Evolutionary conservation across 2,797 vertebrate genomes (phyloP).

Genomic region (Acanthopagrus latus): DNA sequence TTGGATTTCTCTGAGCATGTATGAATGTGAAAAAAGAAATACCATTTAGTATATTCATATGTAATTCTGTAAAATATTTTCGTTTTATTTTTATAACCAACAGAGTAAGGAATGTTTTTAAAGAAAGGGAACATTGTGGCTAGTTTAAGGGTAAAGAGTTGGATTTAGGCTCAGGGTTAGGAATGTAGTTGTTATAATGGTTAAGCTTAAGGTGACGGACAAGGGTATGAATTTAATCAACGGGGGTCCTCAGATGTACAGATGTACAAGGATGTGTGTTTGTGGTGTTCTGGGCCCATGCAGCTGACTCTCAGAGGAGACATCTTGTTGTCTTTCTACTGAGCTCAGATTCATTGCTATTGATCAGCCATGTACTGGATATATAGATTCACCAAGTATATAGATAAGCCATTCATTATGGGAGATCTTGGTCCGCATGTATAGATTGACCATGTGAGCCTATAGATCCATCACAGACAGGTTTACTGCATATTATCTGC

Average conservation of each 20-base stretch:
- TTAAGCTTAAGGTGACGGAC: no score
- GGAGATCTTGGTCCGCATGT: slow-evolving; percentile 47
- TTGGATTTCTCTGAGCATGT: background rate
- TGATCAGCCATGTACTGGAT: slow-evolving; percentile 80
- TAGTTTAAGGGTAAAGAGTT: no score
- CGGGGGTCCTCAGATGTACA: no score
- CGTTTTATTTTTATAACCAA: no score
- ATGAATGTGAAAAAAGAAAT: background rate
- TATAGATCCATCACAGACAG: slow-evolving; percentile 63
- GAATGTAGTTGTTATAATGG: no score
- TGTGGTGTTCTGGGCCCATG: background rate
- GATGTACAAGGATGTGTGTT: background rate
- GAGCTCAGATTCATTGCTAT: slow-evolving; percentile 79
- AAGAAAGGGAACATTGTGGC: no score
- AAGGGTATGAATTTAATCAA: no score
- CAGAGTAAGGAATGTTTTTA: no score
- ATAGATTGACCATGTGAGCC: slow-evolving; percentile 67
- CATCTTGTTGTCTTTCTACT: slow-evolving; percentile 70
- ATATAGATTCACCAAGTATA: slow-evolving; percentile 82
- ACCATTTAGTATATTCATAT: background rate
- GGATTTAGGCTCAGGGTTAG: no score
- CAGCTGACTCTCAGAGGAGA: slow-evolving; percentile 67
- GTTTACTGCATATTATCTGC: slow-evolving; percentile 65
- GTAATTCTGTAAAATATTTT: no score
- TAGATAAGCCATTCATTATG: slow-evolving; percentile 83